phyloP scores from a whole-genome alignment of 2,113 vertebrate species.

The Oryzias melastigma region DNA sequence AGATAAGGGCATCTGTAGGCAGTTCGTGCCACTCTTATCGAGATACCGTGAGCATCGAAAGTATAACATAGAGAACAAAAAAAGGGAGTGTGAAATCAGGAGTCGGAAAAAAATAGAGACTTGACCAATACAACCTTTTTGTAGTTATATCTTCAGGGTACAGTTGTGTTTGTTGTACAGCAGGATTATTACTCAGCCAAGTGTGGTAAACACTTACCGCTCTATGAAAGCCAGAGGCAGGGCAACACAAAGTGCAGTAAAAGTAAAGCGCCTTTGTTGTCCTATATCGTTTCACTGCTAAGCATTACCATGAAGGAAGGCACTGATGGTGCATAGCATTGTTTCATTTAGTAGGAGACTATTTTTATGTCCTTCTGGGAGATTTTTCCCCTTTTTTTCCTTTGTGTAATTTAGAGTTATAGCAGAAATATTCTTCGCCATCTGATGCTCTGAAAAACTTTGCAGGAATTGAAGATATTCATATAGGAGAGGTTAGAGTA shows the following conservation, averaged over 20 bases:
- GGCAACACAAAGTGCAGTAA: slow-evolving; percentile 58
- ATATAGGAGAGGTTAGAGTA: slow-evolving; percentile 24
- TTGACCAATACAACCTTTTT: slow-evolving; percentile 40
- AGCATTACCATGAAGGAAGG: slow-evolving; percentile 50
- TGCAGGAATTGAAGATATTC: slow-evolving; percentile 11
- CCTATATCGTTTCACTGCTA: slow-evolving; percentile 51
- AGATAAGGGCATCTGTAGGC: slow-evolving; percentile 32
- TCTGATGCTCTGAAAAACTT: slow-evolving; percentile 6
- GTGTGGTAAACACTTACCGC: slow-evolving; percentile 70
- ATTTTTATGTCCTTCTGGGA: slow-evolving; percentile 36
- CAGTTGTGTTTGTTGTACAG: slow-evolving; percentile 58
- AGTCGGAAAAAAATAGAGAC: slow-evolving; percentile 19
- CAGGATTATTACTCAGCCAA: slow-evolving; percentile 69
- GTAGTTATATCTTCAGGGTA: slow-evolving; percentile 57
- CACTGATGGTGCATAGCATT: slow-evolving; percentile 51
- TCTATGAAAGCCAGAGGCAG: slow-evolving; percentile 65
- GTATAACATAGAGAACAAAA: slow-evolving; percentile 11
- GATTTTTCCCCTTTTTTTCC: slow-evolving; percentile 21
- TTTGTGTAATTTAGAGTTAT: slow-evolving; percentile 48
- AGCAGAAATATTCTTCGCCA: slow-evolving; percentile 7
- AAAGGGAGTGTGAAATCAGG: slow-evolving; percentile 10
- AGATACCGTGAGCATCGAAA: slow-evolving; percentile 18
- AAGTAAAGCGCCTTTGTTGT: slow-evolving; percentile 60
- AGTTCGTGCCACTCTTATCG: too few species aligned
- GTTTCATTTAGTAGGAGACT: slow-evolving; percentile 39